phyloP scores from a whole-genome alignment of 2,113 vertebrate species.

The Ascaphus truei region DNA sequence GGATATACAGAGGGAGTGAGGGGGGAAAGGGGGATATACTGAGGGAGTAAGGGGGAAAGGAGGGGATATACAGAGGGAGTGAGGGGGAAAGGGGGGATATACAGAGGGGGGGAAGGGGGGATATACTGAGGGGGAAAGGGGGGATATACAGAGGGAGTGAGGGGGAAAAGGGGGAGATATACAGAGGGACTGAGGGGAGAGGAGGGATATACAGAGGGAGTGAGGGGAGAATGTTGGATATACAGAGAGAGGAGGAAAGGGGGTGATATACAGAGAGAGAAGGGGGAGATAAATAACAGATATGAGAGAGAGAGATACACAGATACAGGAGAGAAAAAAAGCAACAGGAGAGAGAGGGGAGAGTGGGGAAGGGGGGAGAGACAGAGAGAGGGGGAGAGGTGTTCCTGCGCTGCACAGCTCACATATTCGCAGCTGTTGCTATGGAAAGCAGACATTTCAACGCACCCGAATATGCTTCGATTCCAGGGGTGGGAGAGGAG shows the following conservation, averaged over 20 bases:
- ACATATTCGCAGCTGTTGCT: constrained; percentile 29
- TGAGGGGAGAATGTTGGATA: no score
- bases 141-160: no score
- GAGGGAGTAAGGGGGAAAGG: no score
- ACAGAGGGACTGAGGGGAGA: neutral
- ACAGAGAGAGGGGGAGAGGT: constrained; percentile 7
- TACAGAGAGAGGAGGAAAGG: no score
- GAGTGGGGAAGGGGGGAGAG: neutral
- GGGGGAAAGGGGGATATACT: neutral
- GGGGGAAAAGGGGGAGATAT: no score
- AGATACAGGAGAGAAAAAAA: neutral
- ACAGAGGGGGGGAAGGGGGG: no score
- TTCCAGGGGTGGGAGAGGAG: constrained; percentile 29
- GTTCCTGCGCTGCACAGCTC: neutral
- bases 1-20: neutral
- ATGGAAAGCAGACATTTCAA: constrained; percentile 32
- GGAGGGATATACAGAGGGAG: no score
- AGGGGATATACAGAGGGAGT: no score
- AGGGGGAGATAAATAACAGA: neutral
- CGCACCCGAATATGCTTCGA: constrained; percentile 16
- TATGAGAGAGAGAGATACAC: neutral
- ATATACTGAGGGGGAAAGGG: no score
- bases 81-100: no score
- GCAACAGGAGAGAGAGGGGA: neutral
- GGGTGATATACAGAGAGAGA: neutral